These are phyloP conservation scores for Acipenser transmontanus DNA, from an alignment of 2,797 vertebrate species.

Conservation along the genomic window DNA sequence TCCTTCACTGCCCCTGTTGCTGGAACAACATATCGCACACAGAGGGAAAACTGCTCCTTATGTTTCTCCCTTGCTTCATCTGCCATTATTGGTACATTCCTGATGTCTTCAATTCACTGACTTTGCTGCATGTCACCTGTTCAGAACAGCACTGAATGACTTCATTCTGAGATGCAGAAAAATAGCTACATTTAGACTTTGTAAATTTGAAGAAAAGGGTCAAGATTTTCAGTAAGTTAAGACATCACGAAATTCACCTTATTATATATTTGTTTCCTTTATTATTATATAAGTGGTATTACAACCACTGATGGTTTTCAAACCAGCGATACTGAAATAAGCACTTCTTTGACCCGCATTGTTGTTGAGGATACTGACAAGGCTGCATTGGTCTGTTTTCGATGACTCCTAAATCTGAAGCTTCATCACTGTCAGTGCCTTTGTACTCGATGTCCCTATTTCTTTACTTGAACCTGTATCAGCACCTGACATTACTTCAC, in stretches of 20 bases:
- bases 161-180: slow-evolving; percentile 19
- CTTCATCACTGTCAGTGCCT: no score
- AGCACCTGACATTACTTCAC: no score
- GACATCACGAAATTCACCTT: no score
- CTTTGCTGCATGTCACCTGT: slow-evolving; percentile 5
- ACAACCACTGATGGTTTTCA: slow-evolving; percentile 12
- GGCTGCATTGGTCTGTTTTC: no score
- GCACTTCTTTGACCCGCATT: no score
- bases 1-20: no score
- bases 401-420: no score
- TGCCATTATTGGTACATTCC: slow-evolving; percentile 21
- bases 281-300: no score
- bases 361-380: no score
- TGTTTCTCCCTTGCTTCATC: slow-evolving; percentile 16
- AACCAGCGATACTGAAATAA: neutral
- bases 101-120: slow-evolving; percentile 12
- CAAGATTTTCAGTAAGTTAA: slow-evolving; percentile 19
- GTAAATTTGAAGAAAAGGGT: slow-evolving; percentile 16
- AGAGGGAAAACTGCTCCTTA: neutral
- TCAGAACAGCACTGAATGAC: neutral
- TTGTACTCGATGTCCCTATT: no score
- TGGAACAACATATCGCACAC: slow-evolving; percentile 12
- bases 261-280: no score
- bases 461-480: no score
- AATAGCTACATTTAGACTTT: neutral